phyloP scores from a whole-genome alignment of 2,888 invertebrate species.

The Pterostichus madidus region DNA sequence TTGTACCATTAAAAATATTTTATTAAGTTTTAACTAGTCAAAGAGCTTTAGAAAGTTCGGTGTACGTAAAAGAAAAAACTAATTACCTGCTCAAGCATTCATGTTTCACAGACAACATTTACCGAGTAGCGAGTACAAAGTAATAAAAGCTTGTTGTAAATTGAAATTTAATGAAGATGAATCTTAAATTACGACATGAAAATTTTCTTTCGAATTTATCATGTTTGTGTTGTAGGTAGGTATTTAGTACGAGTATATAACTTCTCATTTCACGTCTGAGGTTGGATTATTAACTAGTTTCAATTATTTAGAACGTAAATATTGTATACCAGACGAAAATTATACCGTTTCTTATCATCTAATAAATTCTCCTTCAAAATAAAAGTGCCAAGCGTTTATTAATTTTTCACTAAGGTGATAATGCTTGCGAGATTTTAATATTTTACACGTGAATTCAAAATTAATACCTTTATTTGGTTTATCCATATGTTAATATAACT shows the following conservation, averaged over 20 bases:
- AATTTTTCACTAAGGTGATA: not conserved
- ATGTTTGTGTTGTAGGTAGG: slow-evolving; percentile 30
- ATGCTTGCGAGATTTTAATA: too few relatives aligned
- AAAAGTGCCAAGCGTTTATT: not conserved
- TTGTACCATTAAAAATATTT: slow-evolving; percentile 16
- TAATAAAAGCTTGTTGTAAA: slow-evolving; percentile 55
- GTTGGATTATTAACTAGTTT: slow-evolving; percentile 32
- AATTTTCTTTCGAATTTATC: slow-evolving; percentile 58
- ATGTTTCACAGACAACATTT: slow-evolving; percentile 50
- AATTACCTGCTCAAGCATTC: slow-evolving; percentile 50
- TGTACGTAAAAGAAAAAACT: slow-evolving; percentile 27
- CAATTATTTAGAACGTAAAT: slow-evolving; percentile 50
- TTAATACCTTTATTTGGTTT: too few relatives aligned
- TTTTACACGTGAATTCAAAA: too few relatives aligned
- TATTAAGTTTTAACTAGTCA: slow-evolving; percentile 30
- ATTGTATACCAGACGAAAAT: slow-evolving; percentile 38
- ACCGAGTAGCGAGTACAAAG: slow-evolving; percentile 28
- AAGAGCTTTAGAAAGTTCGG: slow-evolving; percentile 10
- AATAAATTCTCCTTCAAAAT: slow-evolving; percentile 10
- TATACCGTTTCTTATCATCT: slow-evolving; percentile 9
- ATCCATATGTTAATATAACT: too few relatives aligned
- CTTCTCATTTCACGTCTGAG: slow-evolving; percentile 49
- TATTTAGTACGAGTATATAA: slow-evolving; percentile 30
- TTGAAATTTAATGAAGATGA: slow-evolving; percentile 60
- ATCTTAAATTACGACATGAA: slow-evolving; percentile 47